Conservation (phyloP, 2,888 invertebrate genomes). For the Limnephilus auricula region DNA sequence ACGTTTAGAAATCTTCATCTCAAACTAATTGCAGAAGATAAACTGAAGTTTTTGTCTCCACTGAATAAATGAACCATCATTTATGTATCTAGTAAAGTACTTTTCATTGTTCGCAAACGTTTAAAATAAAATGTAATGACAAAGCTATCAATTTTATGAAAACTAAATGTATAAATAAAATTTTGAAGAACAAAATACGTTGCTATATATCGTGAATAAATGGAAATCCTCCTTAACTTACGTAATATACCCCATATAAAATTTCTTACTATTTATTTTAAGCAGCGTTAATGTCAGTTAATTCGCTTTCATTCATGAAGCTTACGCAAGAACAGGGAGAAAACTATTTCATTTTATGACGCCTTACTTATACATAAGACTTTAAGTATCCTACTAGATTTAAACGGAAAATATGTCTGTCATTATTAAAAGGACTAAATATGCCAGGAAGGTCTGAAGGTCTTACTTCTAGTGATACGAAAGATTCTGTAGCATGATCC, state of each 20-base stretch:
- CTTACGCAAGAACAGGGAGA: neutral
- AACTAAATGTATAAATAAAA: neutral
- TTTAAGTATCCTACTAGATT: neutral
- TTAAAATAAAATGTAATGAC: neutral
- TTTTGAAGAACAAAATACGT: neutral
- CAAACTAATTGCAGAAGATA: neutral
- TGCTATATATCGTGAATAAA: neutral
- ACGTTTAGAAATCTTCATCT: neutral
- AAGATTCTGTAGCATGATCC: neutral
- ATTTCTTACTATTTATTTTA: neutral
- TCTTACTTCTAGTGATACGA: neutral
- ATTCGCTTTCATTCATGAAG: neutral
- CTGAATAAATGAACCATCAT: neutral
- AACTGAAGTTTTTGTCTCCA: neutral
- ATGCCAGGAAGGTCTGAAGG: constrained; percentile 8
- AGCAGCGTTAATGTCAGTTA: neutral
- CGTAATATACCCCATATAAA: neutral
- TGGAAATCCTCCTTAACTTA: neutral
- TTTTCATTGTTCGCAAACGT: neutral
- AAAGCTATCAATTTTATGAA: no score
- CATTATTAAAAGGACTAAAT: constrained; percentile 30
- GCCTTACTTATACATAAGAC: neutral
- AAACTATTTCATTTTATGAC: neutral
- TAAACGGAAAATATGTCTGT: constrained; percentile 1
- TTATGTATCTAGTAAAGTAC: neutral